phyloP scores from a whole-genome alignment of 2,797 vertebrate species.

The Siniperca undulata region DNA sequence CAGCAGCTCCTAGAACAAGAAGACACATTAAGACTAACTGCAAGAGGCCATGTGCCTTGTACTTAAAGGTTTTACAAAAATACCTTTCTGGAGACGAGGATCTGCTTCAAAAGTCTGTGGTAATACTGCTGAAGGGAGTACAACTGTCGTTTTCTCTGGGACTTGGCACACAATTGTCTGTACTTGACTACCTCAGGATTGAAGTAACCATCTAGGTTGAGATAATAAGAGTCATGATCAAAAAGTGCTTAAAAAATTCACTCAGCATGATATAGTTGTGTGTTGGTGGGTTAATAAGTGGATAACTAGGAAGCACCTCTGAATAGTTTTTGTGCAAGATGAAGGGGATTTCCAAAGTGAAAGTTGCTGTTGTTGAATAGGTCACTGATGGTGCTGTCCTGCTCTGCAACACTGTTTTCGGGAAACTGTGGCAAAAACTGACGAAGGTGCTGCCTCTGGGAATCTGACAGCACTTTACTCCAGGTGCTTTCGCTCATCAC shows the following conservation, averaged over 20 bases:
- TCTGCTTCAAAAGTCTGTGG: constrained; percentile 95
- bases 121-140: constrained; percentile 95
- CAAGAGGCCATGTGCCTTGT: background rate
- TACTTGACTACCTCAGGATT: constrained; percentile 98
- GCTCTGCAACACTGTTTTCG: constrained; percentile 86
- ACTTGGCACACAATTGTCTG: constrained; percentile 93
- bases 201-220: constrained; percentile 92
- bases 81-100: constrained; percentile 96
- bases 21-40: background rate
- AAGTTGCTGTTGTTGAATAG: constrained; percentile 93
- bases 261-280: background rate
- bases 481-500: constrained; percentile 95
- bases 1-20: constrained; percentile 88
- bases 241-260: background rate
- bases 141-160: constrained; percentile 93
- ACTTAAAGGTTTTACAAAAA: background rate
- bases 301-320: constrained; percentile 84
- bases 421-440: constrained; percentile 94
- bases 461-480: constrained; percentile 91
- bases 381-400: constrained; percentile 86
- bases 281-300: background rate
- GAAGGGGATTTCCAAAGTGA: constrained; percentile 94
- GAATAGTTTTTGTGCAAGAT: constrained; percentile 95
- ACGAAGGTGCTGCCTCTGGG: constrained; percentile 91
- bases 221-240: constrained; percentile 16